Conservation (phyloP, 1,140 invertebrate genomes). For the Lepidurus packardi region DNA sequence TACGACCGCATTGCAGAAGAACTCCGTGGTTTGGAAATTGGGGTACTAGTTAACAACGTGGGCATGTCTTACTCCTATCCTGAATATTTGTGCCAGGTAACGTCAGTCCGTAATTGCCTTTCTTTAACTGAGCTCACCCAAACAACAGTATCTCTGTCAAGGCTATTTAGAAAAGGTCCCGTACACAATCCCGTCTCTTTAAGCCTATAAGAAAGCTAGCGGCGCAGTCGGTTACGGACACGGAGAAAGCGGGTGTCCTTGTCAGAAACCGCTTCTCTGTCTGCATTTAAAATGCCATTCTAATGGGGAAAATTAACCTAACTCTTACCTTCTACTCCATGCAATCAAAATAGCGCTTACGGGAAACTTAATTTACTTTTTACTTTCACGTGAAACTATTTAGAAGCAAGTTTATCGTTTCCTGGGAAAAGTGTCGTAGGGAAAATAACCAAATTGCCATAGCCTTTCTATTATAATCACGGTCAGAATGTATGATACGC, state of each 20-base stretch:
- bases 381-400: too few species aligned
- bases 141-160: constrained; percentile 10
- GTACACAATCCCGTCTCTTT: neutral
- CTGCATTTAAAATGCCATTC: neutral
- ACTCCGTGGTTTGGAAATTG: constrained; percentile 49
- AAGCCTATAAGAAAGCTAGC: neutral
- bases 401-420: too few species aligned
- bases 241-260: neutral
- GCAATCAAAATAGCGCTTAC: too few species aligned
- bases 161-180: neutral
- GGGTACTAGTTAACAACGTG: constrained; percentile 55
- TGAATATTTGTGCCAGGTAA: constrained; percentile 40
- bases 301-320: neutral
- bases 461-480: too few species aligned
- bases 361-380: too few species aligned
- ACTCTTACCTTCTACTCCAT: too few species aligned
- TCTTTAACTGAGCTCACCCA: neutral
- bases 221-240: neutral
- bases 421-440: too few species aligned
- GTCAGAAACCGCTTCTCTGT: neutral
- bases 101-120: neutral
- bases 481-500: too few species aligned
- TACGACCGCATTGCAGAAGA: constrained; percentile 45
- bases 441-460: too few species aligned
- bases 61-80: constrained; percentile 52